phyloP scores from a whole-genome alignment of 2,113 vertebrate species.

The Ciconia stormi region DNA sequence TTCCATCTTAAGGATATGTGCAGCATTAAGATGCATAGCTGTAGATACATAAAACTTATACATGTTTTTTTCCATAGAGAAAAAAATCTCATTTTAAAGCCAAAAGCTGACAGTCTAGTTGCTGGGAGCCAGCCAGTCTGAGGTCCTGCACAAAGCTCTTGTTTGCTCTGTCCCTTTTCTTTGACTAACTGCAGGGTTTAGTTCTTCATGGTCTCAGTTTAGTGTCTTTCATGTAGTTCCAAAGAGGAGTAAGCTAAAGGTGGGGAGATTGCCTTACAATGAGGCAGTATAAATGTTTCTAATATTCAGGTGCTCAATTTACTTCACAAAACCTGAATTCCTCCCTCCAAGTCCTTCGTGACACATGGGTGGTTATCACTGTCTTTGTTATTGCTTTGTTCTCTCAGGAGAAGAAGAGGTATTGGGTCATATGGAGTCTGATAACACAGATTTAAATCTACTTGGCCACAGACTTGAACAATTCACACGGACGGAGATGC shows the following conservation, averaged over 20 bases:
- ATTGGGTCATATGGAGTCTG: fast-evolving
- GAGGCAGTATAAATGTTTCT: neutral
- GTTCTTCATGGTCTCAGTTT: neutral
- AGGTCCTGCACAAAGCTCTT: neutral
- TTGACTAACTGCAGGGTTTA: neutral
- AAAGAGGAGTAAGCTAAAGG: neutral
- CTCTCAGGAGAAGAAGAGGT: neutral
- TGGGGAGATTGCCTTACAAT: neutral
- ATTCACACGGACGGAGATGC: neutral
- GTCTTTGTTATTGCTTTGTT: neutral
- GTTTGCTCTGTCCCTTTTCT: neutral
- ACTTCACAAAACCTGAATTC: neutral
- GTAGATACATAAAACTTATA: neutral
- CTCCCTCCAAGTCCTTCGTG: neutral
- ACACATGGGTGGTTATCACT: neutral
- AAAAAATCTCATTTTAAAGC: neutral
- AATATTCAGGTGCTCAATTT: neutral
- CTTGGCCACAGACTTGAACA: neutral
- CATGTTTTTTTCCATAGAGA: neutral
- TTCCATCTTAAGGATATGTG: neutral
- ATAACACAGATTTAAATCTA: neutral
- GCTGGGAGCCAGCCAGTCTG: neutral
- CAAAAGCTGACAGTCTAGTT: neutral
- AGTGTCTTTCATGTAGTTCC: neutral
- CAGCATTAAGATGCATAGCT: neutral